phyloP scores from a whole-genome alignment of 1,140 invertebrate species.

The Drosophila miranda region DNA sequence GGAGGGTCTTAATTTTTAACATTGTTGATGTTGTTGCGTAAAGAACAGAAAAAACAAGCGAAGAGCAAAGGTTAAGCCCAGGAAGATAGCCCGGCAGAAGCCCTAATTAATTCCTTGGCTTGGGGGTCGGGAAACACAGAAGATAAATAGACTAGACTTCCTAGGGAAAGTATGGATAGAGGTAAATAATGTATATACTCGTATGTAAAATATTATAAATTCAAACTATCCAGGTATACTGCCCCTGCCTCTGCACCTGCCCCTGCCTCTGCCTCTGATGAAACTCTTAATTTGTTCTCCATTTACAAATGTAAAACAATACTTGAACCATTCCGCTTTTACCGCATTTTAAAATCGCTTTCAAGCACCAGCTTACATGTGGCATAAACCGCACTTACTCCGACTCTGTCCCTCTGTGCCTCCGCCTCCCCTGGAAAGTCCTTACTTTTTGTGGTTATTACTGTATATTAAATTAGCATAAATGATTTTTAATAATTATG shows the following conservation, averaged over 20 bases:
- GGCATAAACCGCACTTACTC: slow-evolving; percentile 37
- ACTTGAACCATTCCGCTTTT: slow-evolving; percentile 19
- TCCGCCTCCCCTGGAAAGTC: slow-evolving; percentile 13
- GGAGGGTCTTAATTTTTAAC: slow-evolving; percentile 70
- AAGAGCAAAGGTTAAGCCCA: slow-evolving; percentile 55
- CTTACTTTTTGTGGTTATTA: slow-evolving; percentile 71
- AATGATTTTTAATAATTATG: slow-evolving; percentile 81
- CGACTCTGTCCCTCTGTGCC: slow-evolving; percentile 1
- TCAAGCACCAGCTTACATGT: slow-evolving; percentile 44
- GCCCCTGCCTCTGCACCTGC: too few relatives aligned
- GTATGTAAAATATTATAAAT: too few relatives aligned
- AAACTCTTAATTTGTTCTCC: slow-evolving; percentile 34
- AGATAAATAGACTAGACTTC: too few relatives aligned
- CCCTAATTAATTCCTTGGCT: slow-evolving; percentile 60
- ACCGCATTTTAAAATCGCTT: slow-evolving; percentile 39
- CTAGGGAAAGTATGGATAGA: too few relatives aligned
- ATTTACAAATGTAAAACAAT: slow-evolving; percentile 42
- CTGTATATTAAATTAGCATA: slow-evolving; percentile 80
- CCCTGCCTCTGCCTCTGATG: too few relatives aligned
- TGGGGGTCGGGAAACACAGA: not conserved
- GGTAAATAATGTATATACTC: too few relatives aligned
- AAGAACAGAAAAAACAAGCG: slow-evolving; percentile 22
- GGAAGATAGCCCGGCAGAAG: not conserved
- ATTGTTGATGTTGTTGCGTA: slow-evolving; percentile 58
- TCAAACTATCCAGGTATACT: not conserved